Evolutionary conservation across 2,113 vertebrate genomes (phyloP).

Genomic region (Equus przewalskii): DNA sequence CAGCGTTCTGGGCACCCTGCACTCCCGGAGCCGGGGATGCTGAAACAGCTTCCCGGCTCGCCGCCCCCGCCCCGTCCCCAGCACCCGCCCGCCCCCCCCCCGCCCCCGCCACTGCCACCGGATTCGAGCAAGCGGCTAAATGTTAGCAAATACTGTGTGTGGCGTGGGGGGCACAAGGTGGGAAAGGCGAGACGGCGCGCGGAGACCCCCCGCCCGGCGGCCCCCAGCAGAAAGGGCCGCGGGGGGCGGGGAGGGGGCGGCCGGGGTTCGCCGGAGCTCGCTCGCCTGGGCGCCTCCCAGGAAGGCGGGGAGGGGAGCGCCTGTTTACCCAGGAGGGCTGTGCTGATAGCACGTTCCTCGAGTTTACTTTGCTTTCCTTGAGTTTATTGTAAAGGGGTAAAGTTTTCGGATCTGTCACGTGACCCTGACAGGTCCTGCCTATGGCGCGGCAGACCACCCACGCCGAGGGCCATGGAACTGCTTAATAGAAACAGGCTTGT

Average conservation of each 20-base stretch:
- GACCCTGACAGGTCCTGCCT: conserved; percentile 92
- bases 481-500: conserved; percentile 94
- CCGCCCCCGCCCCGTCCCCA: neutral
- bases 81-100: neutral
- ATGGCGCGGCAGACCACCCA: conserved; percentile 94
- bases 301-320: conserved; percentile 74
- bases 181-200: neutral
- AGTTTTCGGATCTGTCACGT: conserved; percentile 89
- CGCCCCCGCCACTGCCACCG: neutral
- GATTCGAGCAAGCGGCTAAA: neutral
- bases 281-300: conserved; percentile 66
- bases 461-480: conserved; percentile 91
- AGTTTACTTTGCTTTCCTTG: conserved; percentile 85
- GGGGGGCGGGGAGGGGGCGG: conserved; percentile 22
- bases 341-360: conserved; percentile 81
- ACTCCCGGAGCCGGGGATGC: neutral
- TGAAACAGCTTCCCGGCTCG: neutral
- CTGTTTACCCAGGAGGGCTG: conserved; percentile 86
- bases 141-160: neutral
- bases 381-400: conserved; percentile 89
- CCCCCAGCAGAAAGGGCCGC: conserved; percentile 49
- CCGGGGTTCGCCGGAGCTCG: conserved; percentile 57
- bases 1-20: neutral
- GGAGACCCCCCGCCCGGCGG: neutral
- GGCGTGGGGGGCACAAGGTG: neutral